Percentiles rank a stretch among this genome's conserved stretches.
Evolutionary conservation across 1,140 invertebrate species (phyloP).

Genomic region (Harlomillsia oculata): DNA sequence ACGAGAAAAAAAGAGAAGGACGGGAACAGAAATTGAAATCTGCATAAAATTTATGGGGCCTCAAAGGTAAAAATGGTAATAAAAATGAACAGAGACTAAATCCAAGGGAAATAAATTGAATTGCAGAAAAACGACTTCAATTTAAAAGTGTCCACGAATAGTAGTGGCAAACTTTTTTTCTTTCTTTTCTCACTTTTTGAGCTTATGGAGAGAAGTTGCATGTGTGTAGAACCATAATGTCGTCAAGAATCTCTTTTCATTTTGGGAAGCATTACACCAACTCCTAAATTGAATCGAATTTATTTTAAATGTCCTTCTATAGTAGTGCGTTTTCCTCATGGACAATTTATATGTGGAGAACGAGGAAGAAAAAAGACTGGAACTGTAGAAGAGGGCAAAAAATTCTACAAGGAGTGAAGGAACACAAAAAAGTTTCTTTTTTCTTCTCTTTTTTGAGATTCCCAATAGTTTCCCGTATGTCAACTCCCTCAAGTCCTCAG

Average conservation of each 20-base stretch:
- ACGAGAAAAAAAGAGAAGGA: neutral
- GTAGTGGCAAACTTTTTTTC: conserved; percentile 23
- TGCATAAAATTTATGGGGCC: conserved; percentile 37
- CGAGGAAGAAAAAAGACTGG: too few relatives aligned
- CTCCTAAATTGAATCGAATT: conserved; percentile 34
- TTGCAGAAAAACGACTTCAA: conserved; percentile 36
- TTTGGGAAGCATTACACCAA: too few relatives aligned
- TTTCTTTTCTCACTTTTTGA: neutral
- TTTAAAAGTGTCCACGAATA: conserved; percentile 34
- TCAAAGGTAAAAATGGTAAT: conserved; percentile 37
- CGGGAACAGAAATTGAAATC: conserved; percentile 36
- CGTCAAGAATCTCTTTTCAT: neutral
- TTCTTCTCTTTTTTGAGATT: conserved; percentile 13
- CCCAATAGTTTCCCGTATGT: conserved; percentile 17
- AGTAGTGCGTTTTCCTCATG: conserved; percentile 22
- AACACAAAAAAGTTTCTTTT: conserved; percentile 15
- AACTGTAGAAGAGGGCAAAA: too few relatives aligned
- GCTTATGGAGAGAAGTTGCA: neutral
- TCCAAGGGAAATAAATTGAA: conserved; percentile 36
- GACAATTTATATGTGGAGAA: conserved; percentile 23
- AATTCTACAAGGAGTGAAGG: too few relatives aligned
- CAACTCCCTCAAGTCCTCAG: conserved; percentile 16
- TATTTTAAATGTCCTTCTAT: conserved; percentile 35
- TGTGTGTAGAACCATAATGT: neutral
- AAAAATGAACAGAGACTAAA: conserved; percentile 37